Evolutionary conservation across 1,140 invertebrate genomes (phyloP), one percentile per base, ranked within the genome.

Genomic region (Tribolium castaneum): DNA sequence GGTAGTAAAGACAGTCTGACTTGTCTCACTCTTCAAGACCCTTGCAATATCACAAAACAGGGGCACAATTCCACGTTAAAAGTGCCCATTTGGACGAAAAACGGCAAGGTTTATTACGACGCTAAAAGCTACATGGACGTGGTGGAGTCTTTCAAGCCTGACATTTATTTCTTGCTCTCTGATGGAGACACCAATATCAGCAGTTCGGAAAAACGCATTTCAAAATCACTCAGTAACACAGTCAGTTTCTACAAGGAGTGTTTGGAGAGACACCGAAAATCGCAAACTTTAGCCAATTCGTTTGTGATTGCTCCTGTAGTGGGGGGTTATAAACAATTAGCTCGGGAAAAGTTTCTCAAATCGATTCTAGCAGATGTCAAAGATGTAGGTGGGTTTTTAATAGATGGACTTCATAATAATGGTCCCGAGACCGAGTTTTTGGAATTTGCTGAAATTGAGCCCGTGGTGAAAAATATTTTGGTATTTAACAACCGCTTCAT

Each of bases 391-490:
- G 94, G 96, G 52, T 95, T 92, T 87, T 87, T 95, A 0, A 89
- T 97, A 39, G 94, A 96, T 85, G 95, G 96, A 75, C 91, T 97
- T 75, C 93, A 95, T 83, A 90, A 89, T 72, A 92, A 94, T 86
- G 91, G 93, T 34, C 83, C 90, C 83, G 83, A 88, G 79, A 86
- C 92, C 14, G 89, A 92, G 71, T 84, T 90, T 54, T 86, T 93
- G 54, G 78, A 89, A 10, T 84, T 90, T 51, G 81, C 90, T n/a
- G 88, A 90, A 56, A 86, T 95, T 73, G 87, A 89, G 80, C 82
- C 89, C 52, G 83, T 95, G 70, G 87, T 96, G 45, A 83, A 91
- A 78, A 88, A 89, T 84, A 87, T 91, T 74, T 81, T 92, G 85
- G 89, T 90, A 85, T 6, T 30, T 30, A 30, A 30, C 3, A 30